These are phyloP conservation scores for Petrocephalus microphthalmus DNA, from an alignment of 2,113 vertebrate species.

Conservation along the genomic window DNA sequence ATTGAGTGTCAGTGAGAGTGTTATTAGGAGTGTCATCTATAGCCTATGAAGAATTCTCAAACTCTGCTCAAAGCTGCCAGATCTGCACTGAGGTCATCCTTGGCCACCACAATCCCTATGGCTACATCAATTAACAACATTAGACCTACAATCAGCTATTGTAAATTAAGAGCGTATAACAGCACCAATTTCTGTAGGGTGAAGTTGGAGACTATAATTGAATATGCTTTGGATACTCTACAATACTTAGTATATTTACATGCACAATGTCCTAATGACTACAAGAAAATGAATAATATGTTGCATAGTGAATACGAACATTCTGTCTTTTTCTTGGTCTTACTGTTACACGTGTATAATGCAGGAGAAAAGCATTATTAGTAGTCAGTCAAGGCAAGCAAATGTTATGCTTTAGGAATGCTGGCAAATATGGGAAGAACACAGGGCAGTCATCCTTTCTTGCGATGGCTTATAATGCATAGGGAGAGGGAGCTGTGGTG, in stretches of 20 bases:
- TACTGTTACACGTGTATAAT: neutral
- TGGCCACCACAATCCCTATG: neutral
- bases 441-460: neutral
- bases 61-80: neutral
- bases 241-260: neutral
- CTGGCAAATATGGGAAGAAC: neutral
- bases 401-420: neutral
- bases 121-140: neutral
- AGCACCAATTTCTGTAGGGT: neutral
- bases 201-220: neutral
- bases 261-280: neutral
- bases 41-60: constrained; percentile 12
- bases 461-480: neutral
- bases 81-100: neutral
- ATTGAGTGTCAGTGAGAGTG: no score
- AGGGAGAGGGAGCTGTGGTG: neutral
- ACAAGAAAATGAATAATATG: neutral
- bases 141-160: neutral
- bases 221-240: neutral
- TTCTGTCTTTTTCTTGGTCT: neutral
- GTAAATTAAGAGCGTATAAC: neutral
- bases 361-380: neutral
- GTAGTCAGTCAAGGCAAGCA: neutral
- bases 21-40: no score
- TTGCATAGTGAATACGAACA: neutral